Base-by-base conservation (phyloP, 2,113 vertebrate genomes). In the Limnothrissa miodon region DNA sequence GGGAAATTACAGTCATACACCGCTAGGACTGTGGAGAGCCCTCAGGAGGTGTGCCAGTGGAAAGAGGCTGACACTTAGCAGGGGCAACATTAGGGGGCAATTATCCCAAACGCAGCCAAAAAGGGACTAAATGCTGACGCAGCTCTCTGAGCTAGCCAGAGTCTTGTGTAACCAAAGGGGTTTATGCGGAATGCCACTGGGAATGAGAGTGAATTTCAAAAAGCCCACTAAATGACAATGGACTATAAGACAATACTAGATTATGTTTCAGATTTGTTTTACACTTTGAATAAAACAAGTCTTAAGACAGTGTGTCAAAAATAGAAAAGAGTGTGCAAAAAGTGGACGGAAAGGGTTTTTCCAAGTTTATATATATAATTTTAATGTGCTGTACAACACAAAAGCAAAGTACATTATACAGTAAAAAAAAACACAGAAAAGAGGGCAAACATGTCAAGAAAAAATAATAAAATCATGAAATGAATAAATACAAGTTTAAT, bases 171-270 rank as follows among this genome's bases (percentile, higher is more conserved):
- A 74, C 66, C 66, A 74, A 74, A 17, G 29, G 66, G 66, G 66
- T 74, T 74, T 74, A 74, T 74, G 66, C 36, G 66, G 66, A 74
- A 33, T 15, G 66, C 66, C 66, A 74, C 66, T 74, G 33, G 66
- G 66, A 74, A 15, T 74, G 66, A 74, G 9, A 13, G 66, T 33
- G 66, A 74, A 74, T 74, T 33, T 74, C 15, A 74, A 74, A 74
- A 36, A 15, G 29, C 29, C 33, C 29, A 36, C 66, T 39, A 15
- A 74, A 74, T 11, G 66, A 74, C 66, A 74, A 74, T 74, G 66
- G 66, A 15, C 66, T 74, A 13, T 36, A 74, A 74, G 66, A 74
- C 66, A 74, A 74, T 74, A 33, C 33, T 74, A 74, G 29, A 36
- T 74, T 74, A 33, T 74, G 33, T 74, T 74, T 36, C 66, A 74